These are phyloP conservation scores for Strigamia maritima DNA, from an alignment of 2,888 invertebrate genomes.

Conservation along the genomic window DNA sequence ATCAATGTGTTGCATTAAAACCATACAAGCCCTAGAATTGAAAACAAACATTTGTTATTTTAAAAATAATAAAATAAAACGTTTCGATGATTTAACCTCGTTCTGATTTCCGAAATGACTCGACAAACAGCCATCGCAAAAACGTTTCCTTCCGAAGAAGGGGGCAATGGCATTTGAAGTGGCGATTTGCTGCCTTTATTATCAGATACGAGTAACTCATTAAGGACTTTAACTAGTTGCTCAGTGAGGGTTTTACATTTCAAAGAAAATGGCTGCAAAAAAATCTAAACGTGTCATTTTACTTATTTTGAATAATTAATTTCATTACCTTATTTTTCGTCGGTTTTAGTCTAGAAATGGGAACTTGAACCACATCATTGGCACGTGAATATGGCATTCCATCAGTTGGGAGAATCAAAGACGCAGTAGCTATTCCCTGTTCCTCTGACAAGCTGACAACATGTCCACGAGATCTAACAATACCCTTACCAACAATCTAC, in stretches of 20 bases:
- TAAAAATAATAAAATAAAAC: not conserved
- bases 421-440: constrained; percentile 49
- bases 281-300: not conserved
- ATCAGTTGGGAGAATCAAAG: constrained; percentile 46
- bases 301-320: not conserved
- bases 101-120: constrained; percentile 52
- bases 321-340: constrained; percentile 47
- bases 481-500: constrained; percentile 49
- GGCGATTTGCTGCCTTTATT: constrained; percentile 45
- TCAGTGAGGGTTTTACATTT: constrained; percentile 49
- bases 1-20: constrained; percentile 49
- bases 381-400: constrained; percentile 47
- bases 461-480: constrained; percentile 47
- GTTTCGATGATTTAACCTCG: constrained; percentile 43
- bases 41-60: not conserved
- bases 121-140: constrained; percentile 50
- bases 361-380: constrained; percentile 49
- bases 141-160: constrained; percentile 49
- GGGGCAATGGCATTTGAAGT: constrained; percentile 48
- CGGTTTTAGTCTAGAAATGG: constrained; percentile 48
- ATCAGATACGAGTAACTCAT: constrained; percentile 48
- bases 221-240: constrained; percentile 48
- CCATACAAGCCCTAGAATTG: constrained; percentile 48
- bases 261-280: constrained; percentile 47
- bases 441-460: constrained; percentile 50